Base-by-base conservation (phyloP, 2,113 vertebrate genomes). In the Gambusia affinis region DNA sequence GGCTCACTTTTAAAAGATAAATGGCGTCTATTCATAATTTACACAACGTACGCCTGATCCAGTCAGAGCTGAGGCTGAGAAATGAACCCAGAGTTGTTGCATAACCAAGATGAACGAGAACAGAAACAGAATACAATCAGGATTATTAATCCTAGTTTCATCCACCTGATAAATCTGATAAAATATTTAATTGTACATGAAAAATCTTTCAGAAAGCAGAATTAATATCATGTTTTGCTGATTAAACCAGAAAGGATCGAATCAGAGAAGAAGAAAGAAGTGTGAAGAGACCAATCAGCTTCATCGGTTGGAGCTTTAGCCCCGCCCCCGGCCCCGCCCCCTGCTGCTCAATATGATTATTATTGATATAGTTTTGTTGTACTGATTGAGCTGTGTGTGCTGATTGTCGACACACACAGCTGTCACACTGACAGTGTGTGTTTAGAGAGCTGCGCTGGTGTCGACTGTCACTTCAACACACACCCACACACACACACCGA, bases 381-480 rank as follows among this genome's bases (percentile, higher is more conserved):
- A 57, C n/a, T n/a, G 51, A 57, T 57, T 57, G 51, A 57, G 24
- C 51, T 11, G 24, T 57, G 42, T 44, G 14, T 47, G 14, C 44
- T 47, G 44, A 17, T 76, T 76, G 67, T 76, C 31, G 19, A 35
- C 57, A 1, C 68, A 80, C 76, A 72, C 67, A 37, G 74, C 30
- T 71, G 62, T 64, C 51, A 10, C 2, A 67, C 42, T 37, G 10
- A 37, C 2, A 3, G 35, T 37, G 35, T 37, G 39, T 78, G 75
- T 29, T 12, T 6, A 28, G 33, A 30, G 60, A 67, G 54, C 15
- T 39, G 1, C 64, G 4, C 54, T 67, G 67, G 14, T 75, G 72
- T 68, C 70, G 54, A 73, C 75, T 47, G 29, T 76, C 69, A 72
- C 57, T 63, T 85, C 73, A 77, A 37, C 35, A 37, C 2, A 37